These are phyloP conservation scores for Tachycineta bicolor DNA, from an alignment of 2,113 vertebrate species.

Conservation along the genomic window DNA sequence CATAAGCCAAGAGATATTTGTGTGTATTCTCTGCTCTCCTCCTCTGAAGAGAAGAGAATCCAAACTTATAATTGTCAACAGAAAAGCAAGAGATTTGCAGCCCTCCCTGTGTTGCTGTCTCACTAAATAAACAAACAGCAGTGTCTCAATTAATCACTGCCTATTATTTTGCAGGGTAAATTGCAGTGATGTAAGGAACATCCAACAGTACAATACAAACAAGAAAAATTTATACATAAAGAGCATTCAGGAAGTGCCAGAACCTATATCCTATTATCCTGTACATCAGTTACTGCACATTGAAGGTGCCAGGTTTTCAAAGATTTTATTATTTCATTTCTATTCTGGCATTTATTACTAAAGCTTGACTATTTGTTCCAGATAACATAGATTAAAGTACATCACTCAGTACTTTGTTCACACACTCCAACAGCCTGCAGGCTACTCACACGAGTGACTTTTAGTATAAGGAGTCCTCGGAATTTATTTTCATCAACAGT, in stretches of 20 bases:
- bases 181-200: background rate
- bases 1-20: background rate
- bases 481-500: constrained; percentile 67
- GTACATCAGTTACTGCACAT: background rate
- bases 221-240: background rate
- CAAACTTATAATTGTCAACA: background rate
- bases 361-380: background rate
- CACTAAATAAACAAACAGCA: background rate
- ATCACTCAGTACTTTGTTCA: background rate
- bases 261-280: background rate
- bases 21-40: background rate
- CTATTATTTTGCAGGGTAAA: background rate
- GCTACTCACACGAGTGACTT: constrained; percentile 64
- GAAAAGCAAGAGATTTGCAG: background rate
- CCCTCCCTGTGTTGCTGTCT: background rate
- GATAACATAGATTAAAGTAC: background rate
- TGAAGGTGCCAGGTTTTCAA: background rate
- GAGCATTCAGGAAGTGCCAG: background rate
- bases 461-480: constrained; percentile 66
- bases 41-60: background rate
- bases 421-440: background rate
- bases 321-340: background rate
- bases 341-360: background rate
- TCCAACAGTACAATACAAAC: background rate
- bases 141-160: background rate